These are phyloP conservation scores for Myripristis murdjan DNA, from an alignment of 2,797 vertebrate species.

Conservation along the genomic window DNA sequence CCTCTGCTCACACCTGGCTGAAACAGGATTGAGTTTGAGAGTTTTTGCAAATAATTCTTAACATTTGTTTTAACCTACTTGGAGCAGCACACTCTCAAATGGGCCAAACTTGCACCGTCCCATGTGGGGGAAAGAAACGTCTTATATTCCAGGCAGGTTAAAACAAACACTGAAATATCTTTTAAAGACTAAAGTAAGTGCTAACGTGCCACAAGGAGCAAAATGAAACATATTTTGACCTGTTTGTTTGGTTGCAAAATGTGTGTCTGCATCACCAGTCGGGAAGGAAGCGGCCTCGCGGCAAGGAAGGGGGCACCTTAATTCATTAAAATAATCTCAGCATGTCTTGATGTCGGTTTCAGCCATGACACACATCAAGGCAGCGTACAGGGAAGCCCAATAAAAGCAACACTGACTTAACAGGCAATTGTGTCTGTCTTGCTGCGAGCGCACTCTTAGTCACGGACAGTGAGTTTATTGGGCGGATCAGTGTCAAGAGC, in stretches of 20 bases:
- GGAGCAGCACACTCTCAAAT: neutral
- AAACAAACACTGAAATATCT: constrained; percentile 26
- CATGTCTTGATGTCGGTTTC: constrained; percentile 67
- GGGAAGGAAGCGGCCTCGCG: constrained; percentile 45
- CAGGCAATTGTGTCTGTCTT: constrained; percentile 87
- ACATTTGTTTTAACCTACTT: constrained; percentile 44
- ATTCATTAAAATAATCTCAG: constrained; percentile 84
- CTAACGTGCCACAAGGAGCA: too few relatives aligned
- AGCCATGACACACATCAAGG: constrained; percentile 79
- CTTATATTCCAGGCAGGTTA: constrained; percentile 27
- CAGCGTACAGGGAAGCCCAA: constrained; percentile 81
- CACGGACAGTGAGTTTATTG: constrained; percentile 87
- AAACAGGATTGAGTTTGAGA: constrained; percentile 44
- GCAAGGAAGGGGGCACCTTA: constrained; percentile 48
- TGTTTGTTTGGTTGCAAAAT: constrained; percentile 14
- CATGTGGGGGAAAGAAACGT: neutral
- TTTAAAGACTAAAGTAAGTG: too few relatives aligned
- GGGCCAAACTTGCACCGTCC: constrained; percentile 17
- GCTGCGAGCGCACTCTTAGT: constrained; percentile 84
- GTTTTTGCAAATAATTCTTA: neutral
- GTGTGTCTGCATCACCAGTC: constrained; percentile 35
- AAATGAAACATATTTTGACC: constrained; percentile 30
- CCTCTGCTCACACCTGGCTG: constrained; percentile 30
- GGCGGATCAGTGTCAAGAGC: constrained; percentile 84
- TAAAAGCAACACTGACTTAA: constrained; percentile 86